Conservation (phyloP, 2,888 invertebrate genomes). For the Lumbricus terrestris region DNA sequence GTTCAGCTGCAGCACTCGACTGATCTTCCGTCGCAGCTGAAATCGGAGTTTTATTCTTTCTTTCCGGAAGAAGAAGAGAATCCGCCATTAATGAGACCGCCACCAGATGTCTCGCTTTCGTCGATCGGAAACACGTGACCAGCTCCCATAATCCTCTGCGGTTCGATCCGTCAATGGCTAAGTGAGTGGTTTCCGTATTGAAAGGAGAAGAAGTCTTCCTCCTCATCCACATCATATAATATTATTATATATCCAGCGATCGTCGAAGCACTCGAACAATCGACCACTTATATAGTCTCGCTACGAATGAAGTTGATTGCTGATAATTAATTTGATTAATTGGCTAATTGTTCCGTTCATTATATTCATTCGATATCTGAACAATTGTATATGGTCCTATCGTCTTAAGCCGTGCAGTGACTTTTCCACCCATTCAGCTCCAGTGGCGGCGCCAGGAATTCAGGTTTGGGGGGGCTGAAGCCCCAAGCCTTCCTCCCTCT, state of each 20-base stretch:
- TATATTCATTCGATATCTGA: background rate
- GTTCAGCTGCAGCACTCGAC: too few species aligned
- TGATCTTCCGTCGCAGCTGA: background rate
- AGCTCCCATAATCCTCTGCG: background rate
- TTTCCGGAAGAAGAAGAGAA: background rate
- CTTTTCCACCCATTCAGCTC: too few species aligned
- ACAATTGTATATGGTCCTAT: background rate
- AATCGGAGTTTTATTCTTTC: background rate
- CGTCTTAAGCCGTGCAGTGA: too few species aligned
- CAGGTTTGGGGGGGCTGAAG: too few species aligned
- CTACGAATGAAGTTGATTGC: background rate
- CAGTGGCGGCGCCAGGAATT: too few species aligned
- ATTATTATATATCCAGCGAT: background rate
- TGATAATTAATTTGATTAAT: background rate
- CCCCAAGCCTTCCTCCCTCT: too few species aligned
- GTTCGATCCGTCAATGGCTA: background rate
- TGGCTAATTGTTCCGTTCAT: background rate
- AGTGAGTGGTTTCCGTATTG: constrained; percentile 3
- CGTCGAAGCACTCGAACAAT: too few species aligned
- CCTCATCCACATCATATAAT: too few species aligned
- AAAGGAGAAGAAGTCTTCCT: background rate
- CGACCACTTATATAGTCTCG: background rate
- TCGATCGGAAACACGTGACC: background rate
- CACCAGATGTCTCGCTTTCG: background rate
- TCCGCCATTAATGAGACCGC: background rate